Conservation (phyloP, 2,888 invertebrate species). For the Eledona agricola region DNA sequence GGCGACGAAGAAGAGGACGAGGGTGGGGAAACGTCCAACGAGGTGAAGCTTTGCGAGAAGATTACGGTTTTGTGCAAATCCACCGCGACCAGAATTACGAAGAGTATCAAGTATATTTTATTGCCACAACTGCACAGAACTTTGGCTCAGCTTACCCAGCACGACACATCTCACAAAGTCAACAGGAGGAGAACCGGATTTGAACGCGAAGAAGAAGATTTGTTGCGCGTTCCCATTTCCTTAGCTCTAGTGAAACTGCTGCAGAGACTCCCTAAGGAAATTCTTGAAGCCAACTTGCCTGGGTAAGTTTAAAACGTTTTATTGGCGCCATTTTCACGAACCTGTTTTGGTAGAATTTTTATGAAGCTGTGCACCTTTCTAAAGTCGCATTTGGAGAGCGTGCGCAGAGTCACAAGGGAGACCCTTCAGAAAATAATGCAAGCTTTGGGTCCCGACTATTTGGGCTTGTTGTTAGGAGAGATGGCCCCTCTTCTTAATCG, state of each 20-base stretch:
- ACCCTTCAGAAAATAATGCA: conserved; percentile 92
- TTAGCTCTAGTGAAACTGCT: conserved; percentile 91
- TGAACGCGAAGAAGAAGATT: conserved; percentile 89
- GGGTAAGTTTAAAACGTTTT: conserved; percentile 68
- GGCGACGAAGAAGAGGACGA: conserved; percentile 54
- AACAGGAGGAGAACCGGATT: conserved; percentile 74
- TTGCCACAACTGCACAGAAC: conserved; percentile 82
- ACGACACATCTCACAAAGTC: conserved; percentile 80
- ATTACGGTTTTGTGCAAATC: conserved; percentile 71
- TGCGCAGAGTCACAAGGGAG: conserved; percentile 84
- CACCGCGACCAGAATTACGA: conserved; percentile 79
- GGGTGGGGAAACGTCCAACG: conserved; percentile 37
- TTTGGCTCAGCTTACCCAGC: conserved; percentile 74
- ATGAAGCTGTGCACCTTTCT: conserved; percentile 91
- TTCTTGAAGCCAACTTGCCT: conserved; percentile 80
- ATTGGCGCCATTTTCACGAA: background rate
- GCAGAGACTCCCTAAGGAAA: conserved; percentile 81
- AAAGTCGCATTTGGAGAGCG: conserved; percentile 87
- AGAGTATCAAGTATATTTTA: conserved; percentile 66
- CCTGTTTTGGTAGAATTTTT: conserved; percentile 73
- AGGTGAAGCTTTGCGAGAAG: conserved; percentile 59
- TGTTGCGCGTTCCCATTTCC: conserved; percentile 90
- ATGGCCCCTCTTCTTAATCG: conserved; percentile 81
- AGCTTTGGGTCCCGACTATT: conserved; percentile 83
- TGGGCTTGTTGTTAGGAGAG: conserved; percentile 81